Evolutionary conservation across 2,797 vertebrate genomes (phyloP).

Genomic region (Geotrypetes seraphini): DNA sequence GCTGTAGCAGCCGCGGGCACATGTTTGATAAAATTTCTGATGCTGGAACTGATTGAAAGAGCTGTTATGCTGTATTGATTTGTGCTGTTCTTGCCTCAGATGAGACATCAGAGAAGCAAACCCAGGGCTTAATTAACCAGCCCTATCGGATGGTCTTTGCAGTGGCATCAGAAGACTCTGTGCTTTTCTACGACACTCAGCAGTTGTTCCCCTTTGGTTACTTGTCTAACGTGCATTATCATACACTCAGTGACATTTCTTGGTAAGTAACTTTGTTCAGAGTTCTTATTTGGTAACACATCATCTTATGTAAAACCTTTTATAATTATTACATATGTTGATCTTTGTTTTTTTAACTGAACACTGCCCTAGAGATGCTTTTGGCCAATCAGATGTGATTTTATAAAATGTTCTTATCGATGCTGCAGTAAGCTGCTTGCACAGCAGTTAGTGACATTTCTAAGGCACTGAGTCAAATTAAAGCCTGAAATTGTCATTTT

Average conservation of each 20-base stretch:
- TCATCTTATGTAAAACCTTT: background rate
- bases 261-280: slow-evolving; percentile 56
- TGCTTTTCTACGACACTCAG: slow-evolving; percentile 89
- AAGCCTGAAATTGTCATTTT: no score
- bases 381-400: no score
- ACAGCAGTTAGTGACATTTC: no score
- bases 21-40: no score
- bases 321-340: background rate
- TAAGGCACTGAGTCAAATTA: no score
- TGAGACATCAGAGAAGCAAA: slow-evolving; percentile 24
- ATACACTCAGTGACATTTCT: slow-evolving; percentile 90
- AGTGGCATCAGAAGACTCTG: slow-evolving; percentile 88
- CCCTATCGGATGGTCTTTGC: slow-evolving; percentile 92
- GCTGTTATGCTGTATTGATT: background rate
- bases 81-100: slow-evolving; percentile 40
- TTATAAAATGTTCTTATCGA: no score
- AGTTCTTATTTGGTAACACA: fast-evolving
- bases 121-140: slow-evolving; percentile 52
- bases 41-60: no score
- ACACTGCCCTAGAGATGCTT: no score
- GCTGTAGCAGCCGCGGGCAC: no score
- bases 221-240: slow-evolving; percentile 92
- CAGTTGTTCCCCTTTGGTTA: slow-evolving; percentile 85
- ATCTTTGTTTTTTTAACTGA: background rate
- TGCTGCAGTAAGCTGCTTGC: no score